Conservation (phyloP, 2,113 vertebrate species). For the Pseudorectes ferrugineus region DNA sequence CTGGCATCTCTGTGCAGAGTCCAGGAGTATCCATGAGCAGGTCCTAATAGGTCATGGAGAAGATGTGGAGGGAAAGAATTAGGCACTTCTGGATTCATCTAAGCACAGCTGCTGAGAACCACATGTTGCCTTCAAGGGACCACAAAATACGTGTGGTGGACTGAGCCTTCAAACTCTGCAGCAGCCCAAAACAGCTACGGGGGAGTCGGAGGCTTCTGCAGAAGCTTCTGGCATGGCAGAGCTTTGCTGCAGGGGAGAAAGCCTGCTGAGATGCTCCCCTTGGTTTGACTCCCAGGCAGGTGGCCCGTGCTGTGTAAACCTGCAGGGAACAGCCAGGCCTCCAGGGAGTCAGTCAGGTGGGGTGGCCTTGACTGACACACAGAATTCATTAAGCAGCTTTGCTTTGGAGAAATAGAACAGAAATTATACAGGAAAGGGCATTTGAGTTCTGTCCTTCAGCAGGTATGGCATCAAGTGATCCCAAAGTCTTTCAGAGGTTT, state of each 20-base stretch:
- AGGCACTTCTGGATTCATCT: not conserved
- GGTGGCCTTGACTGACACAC: not conserved
- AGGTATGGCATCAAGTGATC: not conserved
- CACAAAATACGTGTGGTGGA: fast-evolving
- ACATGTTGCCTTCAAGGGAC: not conserved
- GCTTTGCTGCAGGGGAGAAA: not conserved
- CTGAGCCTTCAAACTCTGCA: not conserved
- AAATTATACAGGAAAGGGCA: not conserved
- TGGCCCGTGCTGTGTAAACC: not conserved
- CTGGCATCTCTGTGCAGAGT: not conserved
- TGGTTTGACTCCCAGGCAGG: not conserved
- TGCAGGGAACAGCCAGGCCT: not conserved
- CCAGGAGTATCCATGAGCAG: not conserved
- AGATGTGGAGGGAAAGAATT: not conserved
- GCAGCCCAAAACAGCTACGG: not conserved
- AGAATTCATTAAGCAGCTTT: not conserved
- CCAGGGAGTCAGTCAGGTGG: not conserved
- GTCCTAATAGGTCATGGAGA: not conserved
- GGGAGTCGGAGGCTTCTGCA: not conserved
- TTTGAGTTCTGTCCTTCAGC: not conserved
- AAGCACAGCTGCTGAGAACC: not conserved
- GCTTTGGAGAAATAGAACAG: not conserved
- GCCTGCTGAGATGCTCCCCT: not conserved
- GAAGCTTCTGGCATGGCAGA: not conserved
- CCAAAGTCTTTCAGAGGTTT: not conserved